Percentiles rank a stretch among this genome's conserved stretches.
phyloP scores from a whole-genome alignment of 1,140 invertebrate genomes.

The Tenebrio molitor region DNA sequence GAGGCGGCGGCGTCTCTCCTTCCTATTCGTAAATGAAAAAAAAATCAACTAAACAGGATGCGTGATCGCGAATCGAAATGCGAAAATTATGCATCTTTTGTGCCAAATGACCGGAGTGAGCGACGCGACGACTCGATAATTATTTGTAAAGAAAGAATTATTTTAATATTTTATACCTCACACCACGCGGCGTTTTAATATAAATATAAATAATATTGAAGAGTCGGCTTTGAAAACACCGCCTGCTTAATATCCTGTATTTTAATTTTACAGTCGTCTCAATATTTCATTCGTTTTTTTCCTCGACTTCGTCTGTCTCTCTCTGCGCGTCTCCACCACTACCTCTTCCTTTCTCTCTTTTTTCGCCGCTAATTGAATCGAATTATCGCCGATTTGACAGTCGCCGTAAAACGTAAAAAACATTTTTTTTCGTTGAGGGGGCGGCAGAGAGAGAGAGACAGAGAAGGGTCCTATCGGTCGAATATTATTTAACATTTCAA shows the following conservation, averaged over 20 bases:
- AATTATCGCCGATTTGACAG: slow-evolving; percentile 3
- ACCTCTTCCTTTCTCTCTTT: neutral
- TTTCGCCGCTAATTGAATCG: slow-evolving; percentile 1
- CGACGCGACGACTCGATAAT: slow-evolving; percentile 47
- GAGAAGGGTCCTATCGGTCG: slow-evolving; percentile 7
- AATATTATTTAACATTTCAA: slow-evolving; percentile 52
- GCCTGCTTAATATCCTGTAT: slow-evolving; percentile 16
- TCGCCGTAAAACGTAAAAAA: neutral
- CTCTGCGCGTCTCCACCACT: no score
- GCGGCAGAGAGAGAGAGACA: no score
- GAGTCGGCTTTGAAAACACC: slow-evolving; percentile 27
- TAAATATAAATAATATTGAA: slow-evolving; percentile 34
- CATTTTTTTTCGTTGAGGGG: neutral
- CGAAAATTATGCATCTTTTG: slow-evolving; percentile 50
- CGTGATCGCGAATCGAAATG: slow-evolving; percentile 48
- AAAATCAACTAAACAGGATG: slow-evolving; percentile 37
- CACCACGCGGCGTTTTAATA: slow-evolving; percentile 43
- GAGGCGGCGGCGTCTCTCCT: slow-evolving; percentile 19
- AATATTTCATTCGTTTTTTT: no score
- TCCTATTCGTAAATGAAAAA: neutral
- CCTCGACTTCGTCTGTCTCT: no score
- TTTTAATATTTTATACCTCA: slow-evolving; percentile 47
- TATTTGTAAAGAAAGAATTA: slow-evolving; percentile 44
- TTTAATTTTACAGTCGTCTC: neutral
- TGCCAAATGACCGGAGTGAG: slow-evolving; percentile 45